phyloP scores from a whole-genome alignment of 2,888 invertebrate species.

The Cantharis rustica region DNA sequence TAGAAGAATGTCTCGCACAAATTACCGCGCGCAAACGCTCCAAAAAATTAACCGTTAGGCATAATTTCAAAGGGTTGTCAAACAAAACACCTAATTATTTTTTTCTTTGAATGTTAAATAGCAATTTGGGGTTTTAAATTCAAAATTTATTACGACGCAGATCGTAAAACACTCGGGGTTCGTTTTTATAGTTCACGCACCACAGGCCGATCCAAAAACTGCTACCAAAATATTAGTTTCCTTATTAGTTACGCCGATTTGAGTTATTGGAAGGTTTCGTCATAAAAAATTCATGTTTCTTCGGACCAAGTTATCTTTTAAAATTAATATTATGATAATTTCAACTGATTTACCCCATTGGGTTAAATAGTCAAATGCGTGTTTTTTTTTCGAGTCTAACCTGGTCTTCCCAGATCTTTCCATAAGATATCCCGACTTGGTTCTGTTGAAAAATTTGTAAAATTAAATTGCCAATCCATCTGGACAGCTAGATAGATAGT shows the following conservation, averaged over 20 bases:
- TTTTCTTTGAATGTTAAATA: not conserved
- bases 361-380: too few relatives aligned
- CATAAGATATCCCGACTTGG: too few relatives aligned
- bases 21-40: not conserved
- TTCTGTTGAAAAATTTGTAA: too few relatives aligned
- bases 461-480: too few relatives aligned
- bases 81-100: not conserved
- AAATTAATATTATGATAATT: too few relatives aligned
- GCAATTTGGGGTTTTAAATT: not conserved
- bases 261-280: not conserved
- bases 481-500: too few relatives aligned
- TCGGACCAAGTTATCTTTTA: not conserved
- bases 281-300: not conserved
- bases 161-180: not conserved
- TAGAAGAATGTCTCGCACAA: not conserved
- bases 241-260: not conserved
- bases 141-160: not conserved
- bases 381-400: too few relatives aligned
- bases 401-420: too few relatives aligned
- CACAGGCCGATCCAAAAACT: not conserved
- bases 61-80: not conserved
- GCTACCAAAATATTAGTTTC: not conserved
- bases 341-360: too few relatives aligned
- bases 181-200: not conserved
- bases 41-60: conserved; percentile 1